phyloP scores from a whole-genome alignment of 2,888 invertebrate genomes.

The Pristionchus fissidentatus region DNA sequence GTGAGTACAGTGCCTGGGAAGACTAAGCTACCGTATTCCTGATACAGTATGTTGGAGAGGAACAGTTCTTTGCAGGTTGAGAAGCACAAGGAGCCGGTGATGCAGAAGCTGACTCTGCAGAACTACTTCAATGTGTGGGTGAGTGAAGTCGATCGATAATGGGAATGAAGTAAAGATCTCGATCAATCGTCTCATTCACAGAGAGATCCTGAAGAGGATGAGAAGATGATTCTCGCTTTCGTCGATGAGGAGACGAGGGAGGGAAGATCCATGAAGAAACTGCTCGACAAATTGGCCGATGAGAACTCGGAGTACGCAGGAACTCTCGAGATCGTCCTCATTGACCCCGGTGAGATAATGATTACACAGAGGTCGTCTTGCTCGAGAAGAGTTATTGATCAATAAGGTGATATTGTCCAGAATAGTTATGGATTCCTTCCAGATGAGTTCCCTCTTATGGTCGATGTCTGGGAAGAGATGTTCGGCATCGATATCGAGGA shows the following conservation, averaged over 20 bases:
- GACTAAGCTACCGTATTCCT: too few species aligned
- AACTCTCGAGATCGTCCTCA: constrained; percentile 74
- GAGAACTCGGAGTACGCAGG: constrained; percentile 75
- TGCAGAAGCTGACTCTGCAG: constrained; percentile 74
- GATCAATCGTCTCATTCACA: constrained; percentile 52
- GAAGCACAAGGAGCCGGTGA: constrained; percentile 75
- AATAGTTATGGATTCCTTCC: neutral
- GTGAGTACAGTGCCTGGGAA: too few species aligned
- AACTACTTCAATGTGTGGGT: constrained; percentile 76
- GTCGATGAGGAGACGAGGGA: constrained; percentile 75
- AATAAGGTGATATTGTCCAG: neutral
- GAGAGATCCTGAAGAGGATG: constrained; percentile 75
- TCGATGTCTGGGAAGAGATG: constrained; percentile 76
- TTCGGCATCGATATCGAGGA: constrained; percentile 76
- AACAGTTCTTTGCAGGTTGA: too few species aligned
- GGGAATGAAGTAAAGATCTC: neutral
- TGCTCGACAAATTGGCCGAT: constrained; percentile 73
- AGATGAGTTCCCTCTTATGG: constrained; percentile 76
- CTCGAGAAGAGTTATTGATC: neutral
- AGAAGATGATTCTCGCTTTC: constrained; percentile 74
- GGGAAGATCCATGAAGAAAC: constrained; percentile 73
- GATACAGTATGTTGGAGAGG: too few species aligned
- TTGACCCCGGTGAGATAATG: constrained; percentile 73
- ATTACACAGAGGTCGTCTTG: too few species aligned
- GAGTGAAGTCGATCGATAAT: constrained; percentile 38